These are phyloP conservation scores for Drosophila barbarae DNA, from an alignment of 2,888 invertebrate species.

Conservation along the genomic window DNA sequence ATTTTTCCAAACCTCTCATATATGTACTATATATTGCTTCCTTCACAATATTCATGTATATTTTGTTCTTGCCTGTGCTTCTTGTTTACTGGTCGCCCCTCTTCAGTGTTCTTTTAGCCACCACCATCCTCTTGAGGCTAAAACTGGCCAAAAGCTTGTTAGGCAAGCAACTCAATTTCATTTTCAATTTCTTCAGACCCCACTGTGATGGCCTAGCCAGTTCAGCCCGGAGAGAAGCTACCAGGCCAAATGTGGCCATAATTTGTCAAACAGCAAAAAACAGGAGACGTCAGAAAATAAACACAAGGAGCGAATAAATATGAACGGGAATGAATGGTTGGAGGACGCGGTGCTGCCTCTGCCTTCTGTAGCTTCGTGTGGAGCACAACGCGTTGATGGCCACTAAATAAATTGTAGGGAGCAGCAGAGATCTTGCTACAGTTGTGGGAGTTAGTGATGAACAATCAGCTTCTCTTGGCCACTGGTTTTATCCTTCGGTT, in stretches of 20 bases:
- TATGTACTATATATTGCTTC: neutral
- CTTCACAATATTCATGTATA: neutral
- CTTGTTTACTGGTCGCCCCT: slow-evolving; percentile 1
- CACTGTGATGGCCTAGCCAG: slow-evolving; percentile 20
- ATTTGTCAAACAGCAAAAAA: slow-evolving; percentile 60
- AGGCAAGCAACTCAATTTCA: slow-evolving; percentile 66
- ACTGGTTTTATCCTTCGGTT: neutral
- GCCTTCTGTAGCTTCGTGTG: slow-evolving; percentile 5
- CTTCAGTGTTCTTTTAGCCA: neutral
- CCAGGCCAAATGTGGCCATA: slow-evolving; percentile 64
- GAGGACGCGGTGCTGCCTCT: neutral
- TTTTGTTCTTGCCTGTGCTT: slow-evolving; percentile 3
- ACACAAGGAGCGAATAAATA: slow-evolving; percentile 29
- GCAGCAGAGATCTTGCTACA: slow-evolving; percentile 29
- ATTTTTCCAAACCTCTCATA: neutral
- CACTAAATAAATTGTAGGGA: slow-evolving; percentile 67
- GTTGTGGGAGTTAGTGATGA: slow-evolving; percentile 15
- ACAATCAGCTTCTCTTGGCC: slow-evolving; percentile 5
- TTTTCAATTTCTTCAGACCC: slow-evolving; percentile 63
- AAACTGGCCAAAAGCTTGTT: slow-evolving; percentile 58
- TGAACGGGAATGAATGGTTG: slow-evolving; percentile 21
- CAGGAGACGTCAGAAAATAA: slow-evolving; percentile 13
- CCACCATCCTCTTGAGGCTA: slow-evolving; percentile 55
- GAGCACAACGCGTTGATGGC: slow-evolving; percentile 58
- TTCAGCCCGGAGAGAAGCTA: slow-evolving; percentile 7